Percentiles rank a stretch among this genome's conserved stretches.
phyloP scores from a whole-genome alignment of 2,888 invertebrate genomes.

The Pemphredon lugubris region DNA sequence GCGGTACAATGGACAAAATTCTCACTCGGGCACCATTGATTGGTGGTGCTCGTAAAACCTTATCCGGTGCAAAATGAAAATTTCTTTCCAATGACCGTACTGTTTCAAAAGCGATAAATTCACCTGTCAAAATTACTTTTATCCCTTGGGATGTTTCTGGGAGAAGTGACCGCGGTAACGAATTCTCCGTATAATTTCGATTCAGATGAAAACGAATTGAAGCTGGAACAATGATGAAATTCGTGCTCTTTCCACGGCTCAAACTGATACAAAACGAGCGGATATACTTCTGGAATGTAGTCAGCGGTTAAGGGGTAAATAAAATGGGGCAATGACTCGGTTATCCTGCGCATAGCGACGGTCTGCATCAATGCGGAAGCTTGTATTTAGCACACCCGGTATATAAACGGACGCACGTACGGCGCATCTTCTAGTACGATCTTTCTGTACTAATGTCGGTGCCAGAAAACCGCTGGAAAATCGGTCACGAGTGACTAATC shows the following conservation, averaged over 20 bases:
- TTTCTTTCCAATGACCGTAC: too few species aligned
- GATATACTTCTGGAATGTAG: background rate
- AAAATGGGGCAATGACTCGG: slow-evolving; percentile 46
- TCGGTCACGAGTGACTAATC: slow-evolving; percentile 60
- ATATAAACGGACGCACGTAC: slow-evolving; percentile 38
- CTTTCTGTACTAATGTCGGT: slow-evolving; percentile 30
- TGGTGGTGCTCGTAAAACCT: background rate
- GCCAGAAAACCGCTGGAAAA: slow-evolving; percentile 59
- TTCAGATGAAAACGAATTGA: background rate
- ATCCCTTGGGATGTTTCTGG: too few species aligned
- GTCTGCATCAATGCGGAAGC: slow-evolving; percentile 58
- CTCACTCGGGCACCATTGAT: background rate
- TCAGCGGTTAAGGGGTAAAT: slow-evolving; percentile 27
- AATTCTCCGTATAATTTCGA: too few species aligned
- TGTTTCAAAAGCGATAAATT: too few species aligned
- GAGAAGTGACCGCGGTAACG: too few species aligned
- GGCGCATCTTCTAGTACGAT: slow-evolving; percentile 28
- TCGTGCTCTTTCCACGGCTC: background rate
- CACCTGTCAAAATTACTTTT: too few species aligned
- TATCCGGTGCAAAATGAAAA: background rate
- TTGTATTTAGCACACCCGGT: slow-evolving; percentile 56
- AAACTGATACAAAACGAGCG: background rate
- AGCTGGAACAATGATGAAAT: background rate
- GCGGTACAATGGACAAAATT: background rate
- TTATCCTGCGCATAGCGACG: slow-evolving; percentile 24